These are phyloP conservation scores for Heterotis niloticus DNA, from an alignment of 2,113 vertebrate genomes.

Conservation along the genomic window DNA sequence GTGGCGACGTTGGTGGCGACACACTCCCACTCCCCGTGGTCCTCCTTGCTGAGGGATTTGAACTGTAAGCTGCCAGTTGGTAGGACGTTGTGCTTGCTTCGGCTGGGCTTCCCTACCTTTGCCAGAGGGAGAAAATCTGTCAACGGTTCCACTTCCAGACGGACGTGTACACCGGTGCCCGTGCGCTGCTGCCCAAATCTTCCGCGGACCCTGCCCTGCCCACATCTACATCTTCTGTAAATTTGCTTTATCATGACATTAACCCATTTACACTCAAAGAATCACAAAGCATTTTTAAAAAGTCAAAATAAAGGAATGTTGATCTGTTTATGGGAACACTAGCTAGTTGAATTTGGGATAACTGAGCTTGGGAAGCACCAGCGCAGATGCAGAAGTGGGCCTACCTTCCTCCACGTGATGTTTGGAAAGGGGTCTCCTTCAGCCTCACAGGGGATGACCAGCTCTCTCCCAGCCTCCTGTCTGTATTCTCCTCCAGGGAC, in stretches of 20 bases:
- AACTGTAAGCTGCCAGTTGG: conserved; percentile 93
- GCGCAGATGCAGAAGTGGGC: neutral
- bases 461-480: conserved; percentile 95
- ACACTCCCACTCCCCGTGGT: conserved; percentile 98
- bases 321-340: neutral
- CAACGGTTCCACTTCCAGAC: neutral
- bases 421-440: conserved; percentile 95
- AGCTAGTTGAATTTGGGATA: neutral
- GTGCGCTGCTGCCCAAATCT: neutral
- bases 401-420: conserved; percentile 97
- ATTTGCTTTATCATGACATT: neutral
- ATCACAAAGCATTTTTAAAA: too few relatives aligned
- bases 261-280: neutral
- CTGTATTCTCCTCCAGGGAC: conserved; percentile 98
- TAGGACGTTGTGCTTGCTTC: conserved; percentile 96
- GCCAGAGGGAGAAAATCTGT: conserved; percentile 29
- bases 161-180: neutral
- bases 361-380: neutral
- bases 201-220: neutral
- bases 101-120: conserved; percentile 96
- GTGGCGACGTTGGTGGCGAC: conserved; percentile 94
- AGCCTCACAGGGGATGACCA: conserved; percentile 93
- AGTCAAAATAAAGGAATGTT: conserved; percentile 16
- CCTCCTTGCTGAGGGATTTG: conserved; percentile 92
- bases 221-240: neutral